Percentiles rank a stretch among this genome's conserved stretches.
Conservation (phyloP, 2,888 invertebrate genomes). For the Drosophila neotestacea region DNA sequence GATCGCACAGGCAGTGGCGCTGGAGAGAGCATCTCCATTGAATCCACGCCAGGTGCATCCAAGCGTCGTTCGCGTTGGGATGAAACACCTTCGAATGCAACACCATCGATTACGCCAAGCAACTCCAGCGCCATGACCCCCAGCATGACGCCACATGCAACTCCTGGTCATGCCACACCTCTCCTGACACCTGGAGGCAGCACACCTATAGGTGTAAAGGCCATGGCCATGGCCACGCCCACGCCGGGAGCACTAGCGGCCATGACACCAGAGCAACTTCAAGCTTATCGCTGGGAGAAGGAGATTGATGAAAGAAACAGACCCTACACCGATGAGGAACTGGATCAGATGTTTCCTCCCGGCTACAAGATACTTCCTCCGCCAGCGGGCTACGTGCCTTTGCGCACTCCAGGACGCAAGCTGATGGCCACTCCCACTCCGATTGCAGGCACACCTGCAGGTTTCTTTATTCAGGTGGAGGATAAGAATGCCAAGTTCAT, state of each 20-base stretch:
- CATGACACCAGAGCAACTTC: constrained; percentile 99
- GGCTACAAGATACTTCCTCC: constrained; percentile 99
- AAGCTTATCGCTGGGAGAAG: constrained; percentile 98
- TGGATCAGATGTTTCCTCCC: constrained; percentile 98
- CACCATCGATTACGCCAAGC: constrained; percentile 90
- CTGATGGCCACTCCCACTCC: constrained; percentile 99
- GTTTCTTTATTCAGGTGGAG: constrained; percentile 97
- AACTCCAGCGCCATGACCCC: constrained; percentile 87
- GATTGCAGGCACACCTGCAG: constrained; percentile 95
- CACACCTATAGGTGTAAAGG: constrained; percentile 96
- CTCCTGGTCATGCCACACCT: constrained; percentile 89
- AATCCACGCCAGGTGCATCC: constrained; percentile 97
- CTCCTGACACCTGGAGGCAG: constrained; percentile 93
- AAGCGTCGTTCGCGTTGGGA: constrained; percentile 99
- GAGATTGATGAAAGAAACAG: constrained; percentile 99
- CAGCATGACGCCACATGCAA: constrained; percentile 90
- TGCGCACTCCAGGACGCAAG: constrained; percentile 98
- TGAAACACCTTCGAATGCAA: constrained; percentile 95
- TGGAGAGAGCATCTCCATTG: constrained; percentile 90
- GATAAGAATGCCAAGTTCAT: constrained; percentile 94
- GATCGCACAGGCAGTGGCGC: constrained; percentile 93
- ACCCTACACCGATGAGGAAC: constrained; percentile 97
- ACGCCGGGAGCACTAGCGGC: constrained; percentile 97
- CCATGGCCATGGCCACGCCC: constrained; percentile 99
- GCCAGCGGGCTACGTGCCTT: constrained; percentile 97